Base-by-base conservation (phyloP, 2,888 invertebrate species). In the Erebia epiphron region DNA sequence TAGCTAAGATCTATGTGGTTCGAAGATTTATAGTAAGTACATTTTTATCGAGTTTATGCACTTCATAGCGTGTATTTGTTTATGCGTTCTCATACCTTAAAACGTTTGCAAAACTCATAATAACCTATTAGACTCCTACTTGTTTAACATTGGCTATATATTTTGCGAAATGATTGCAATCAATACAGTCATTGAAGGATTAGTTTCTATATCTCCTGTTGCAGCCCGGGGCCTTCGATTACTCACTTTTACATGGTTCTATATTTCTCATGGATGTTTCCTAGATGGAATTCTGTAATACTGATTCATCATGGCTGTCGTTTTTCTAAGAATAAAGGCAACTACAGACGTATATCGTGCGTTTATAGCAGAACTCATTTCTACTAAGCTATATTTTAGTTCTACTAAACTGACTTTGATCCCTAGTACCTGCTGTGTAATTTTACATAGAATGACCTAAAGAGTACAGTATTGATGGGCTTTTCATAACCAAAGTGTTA, bases 171-270 rank as follows among this genome's bases (percentile, higher is more conserved):
- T 52, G 49, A 67, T 67, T 61, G 67, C 67, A 67, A 67, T 67
- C 67, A 60, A 52, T 61, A 41, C 26, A 50, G 67, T 67, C 66
- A 61, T 56, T 60, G 67, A 70, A 70, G 61, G 43, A 70, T 70
- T 54, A 18, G 41, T 46, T 67, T 56, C 62, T 50, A 70, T 70
- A 70, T 67, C 46, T 67, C 14, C 16, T 2, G 7, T 2, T 50
- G 60, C 26, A 2, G 67, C 67, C 61, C 41, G 16, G n/a, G 60
- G 67, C 67, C 13, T 67, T 58, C 67, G 49, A n/a, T 65, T 18
- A 49, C n/a, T 67, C 49, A 58, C 67, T 67, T 18, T 43, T 13
- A 14, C 18, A 56, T 13, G 54, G 64, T 64, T 65, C 65, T 21
- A 35, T 41, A 65, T 56, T 65, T 65, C 43, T 41, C 41, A 41